These are phyloP conservation scores for Sipha flava DNA, from an alignment of 1,140 invertebrate genomes.

Conservation along the genomic window DNA sequence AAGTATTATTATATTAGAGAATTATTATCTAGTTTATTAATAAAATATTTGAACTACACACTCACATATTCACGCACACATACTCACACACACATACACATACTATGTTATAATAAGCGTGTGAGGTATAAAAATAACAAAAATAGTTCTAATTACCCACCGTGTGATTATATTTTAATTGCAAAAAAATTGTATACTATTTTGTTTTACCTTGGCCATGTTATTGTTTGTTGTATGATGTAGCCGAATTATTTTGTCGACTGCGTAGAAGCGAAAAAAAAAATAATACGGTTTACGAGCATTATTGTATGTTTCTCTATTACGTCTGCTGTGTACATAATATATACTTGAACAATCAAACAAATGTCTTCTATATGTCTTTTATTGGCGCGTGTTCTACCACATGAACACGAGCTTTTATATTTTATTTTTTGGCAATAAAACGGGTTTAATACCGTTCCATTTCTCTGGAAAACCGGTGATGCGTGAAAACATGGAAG, in stretches of 20 bases:
- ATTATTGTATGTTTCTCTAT: background rate
- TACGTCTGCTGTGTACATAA: background rate
- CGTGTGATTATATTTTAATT: conserved; percentile 20
- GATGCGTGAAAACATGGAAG: conserved; percentile 21
- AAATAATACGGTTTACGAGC: background rate
- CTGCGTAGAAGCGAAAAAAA: too few relatives aligned
- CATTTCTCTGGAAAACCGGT: background rate
- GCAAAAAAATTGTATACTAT: background rate
- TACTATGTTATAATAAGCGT: background rate
- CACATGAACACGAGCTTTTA: conserved; percentile 16
- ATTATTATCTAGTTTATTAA: background rate
- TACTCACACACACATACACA: too few relatives aligned
- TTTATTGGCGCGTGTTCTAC: conserved; percentile 23
- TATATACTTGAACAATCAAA: conserved; percentile 14
- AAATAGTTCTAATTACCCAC: background rate
- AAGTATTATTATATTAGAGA: too few relatives aligned
- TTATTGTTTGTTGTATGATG: background rate
- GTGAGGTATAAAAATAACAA: conserved; percentile 4
- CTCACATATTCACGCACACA: too few relatives aligned
- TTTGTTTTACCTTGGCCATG: background rate
- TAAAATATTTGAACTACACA: background rate
- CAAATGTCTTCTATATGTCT: conserved; percentile 11
- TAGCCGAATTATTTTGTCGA: background rate
- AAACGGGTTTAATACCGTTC: conserved; percentile 26
- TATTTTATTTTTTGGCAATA: conserved; percentile 32